Base-by-base conservation (phyloP, 1,140 invertebrate species). In the Caenorhabditis inopinata region DNA sequence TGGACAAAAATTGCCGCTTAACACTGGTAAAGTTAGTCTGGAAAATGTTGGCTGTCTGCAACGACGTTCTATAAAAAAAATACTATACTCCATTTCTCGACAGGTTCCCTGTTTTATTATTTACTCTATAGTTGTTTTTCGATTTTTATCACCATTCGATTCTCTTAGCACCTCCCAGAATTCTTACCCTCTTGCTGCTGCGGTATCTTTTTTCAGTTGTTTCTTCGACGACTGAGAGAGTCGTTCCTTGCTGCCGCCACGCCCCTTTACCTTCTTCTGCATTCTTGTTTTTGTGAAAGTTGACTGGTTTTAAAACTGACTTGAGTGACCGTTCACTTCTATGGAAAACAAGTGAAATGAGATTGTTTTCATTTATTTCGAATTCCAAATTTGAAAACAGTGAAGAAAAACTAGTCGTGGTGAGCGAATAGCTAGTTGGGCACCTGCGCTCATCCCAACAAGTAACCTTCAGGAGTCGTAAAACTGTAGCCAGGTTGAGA, bases 121-220 rank as follows among this genome's bases (percentile, higher is more conserved):
- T 68, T 32, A 35, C 58, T 68, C 32, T 68, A 18, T 38, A n/a
- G 58, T 68, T 68, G 58, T 68, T 68, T 68, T 68, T 42, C 58
- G n/a, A 18, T 25, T n/a, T 68, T 18, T 68, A 32, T 32, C 58
- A 42, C 58, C n/a, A 38, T 25, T 12, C 32, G n/a, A 29, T 14
- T 32, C 29, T 68, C 51, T 58, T 38, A 68, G 58, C 58, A 68
- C 58, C 58, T 68, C 58, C 53, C 58, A 5, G 5, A 5, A 7
- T 14, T 14, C 32, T 18, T 68, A 21, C 38, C 21, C 32, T 68
- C 11, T 68, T 18, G 6, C n/a, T 68, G 58, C 58, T 38, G 38
- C 58, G 32, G 58, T 68, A 68, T 68, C 32, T 58, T 29, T 48
- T 68, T 68, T 68, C 58, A 68, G 58, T 68, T 68, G 58, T 68